Evolutionary conservation across 2,888 invertebrate species (phyloP).

Genomic region (Dioctria rufipes): DNA sequence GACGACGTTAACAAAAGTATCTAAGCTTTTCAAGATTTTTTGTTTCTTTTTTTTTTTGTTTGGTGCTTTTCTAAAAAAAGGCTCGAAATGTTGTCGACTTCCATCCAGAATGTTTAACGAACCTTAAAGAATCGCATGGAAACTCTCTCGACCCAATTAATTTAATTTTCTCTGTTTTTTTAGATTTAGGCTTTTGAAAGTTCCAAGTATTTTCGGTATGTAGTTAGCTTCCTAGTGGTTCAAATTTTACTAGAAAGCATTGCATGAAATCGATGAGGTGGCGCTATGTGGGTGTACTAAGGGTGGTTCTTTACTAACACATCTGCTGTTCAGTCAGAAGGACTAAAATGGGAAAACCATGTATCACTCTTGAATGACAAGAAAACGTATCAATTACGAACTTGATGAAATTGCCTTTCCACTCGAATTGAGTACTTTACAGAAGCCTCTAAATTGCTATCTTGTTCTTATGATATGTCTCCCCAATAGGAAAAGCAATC

Average conservation of each 20-base stretch:
- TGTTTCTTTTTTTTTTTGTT: background rate
- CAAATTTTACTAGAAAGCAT: constrained; percentile 33
- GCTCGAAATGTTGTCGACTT: background rate
- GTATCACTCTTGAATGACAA: constrained; percentile 30
- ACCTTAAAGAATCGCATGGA: background rate
- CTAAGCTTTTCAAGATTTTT: background rate
- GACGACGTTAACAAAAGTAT: background rate
- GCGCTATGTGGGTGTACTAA: background rate
- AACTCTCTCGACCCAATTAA: constrained; percentile 6
- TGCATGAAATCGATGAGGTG: constrained; percentile 21
- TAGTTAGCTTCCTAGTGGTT: background rate
- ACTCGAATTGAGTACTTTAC: constrained; percentile 26
- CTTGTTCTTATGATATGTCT: constrained; percentile 5
- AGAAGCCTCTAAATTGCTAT: constrained; percentile 20
- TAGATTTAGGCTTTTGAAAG: background rate
- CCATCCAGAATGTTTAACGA: background rate
- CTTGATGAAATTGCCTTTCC: constrained; percentile 39
- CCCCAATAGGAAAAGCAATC: background rate
- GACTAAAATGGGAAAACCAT: constrained; percentile 37
- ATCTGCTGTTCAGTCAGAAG: background rate
- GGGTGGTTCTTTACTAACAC: background rate
- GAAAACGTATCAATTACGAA: constrained; percentile 35
- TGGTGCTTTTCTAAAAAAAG: no score
- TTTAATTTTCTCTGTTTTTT: background rate
- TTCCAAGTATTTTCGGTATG: background rate